These are phyloP conservation scores for Protonibea diacanthus DNA, from an alignment of 2,797 vertebrate genomes.

Conservation along the genomic window DNA sequence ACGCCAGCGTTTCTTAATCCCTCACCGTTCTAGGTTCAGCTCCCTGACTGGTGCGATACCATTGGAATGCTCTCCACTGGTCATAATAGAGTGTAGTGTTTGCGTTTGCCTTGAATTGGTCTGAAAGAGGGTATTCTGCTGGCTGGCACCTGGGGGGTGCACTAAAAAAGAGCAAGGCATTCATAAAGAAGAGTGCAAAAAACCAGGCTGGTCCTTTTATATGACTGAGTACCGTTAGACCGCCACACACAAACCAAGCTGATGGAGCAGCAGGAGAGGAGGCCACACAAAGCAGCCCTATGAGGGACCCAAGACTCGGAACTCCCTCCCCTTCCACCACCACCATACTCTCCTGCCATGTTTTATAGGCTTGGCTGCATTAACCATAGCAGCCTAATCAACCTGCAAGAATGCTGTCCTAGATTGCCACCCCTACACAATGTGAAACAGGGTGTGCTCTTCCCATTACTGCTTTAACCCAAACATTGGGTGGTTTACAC, in stretches of 20 bases:
- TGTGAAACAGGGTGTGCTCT: slow-evolving; percentile 62
- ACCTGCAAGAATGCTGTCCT: slow-evolving; percentile 82
- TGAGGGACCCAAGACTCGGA: slow-evolving; percentile 70
- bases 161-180: slow-evolving; percentile 84
- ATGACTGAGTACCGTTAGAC: slow-evolving; percentile 73
- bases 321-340: slow-evolving; percentile 66
- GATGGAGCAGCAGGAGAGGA: slow-evolving; percentile 84
- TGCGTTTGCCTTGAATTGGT: slow-evolving; percentile 81
- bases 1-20: slow-evolving; percentile 69
- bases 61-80: slow-evolving; percentile 80
- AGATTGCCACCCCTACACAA: slow-evolving; percentile 69
- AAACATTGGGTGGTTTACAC: slow-evolving; percentile 56
- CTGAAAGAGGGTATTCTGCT: slow-evolving; percentile 83
- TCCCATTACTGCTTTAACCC: slow-evolving; percentile 75
- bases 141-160: slow-evolving; percentile 79
- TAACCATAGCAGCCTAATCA: slow-evolving; percentile 86
- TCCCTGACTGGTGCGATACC: slow-evolving; percentile 72
- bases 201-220: slow-evolving; percentile 81
- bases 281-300: slow-evolving; percentile 82
- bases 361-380: slow-evolving; percentile 85
- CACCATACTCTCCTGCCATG: slow-evolving; percentile 74
- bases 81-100: slow-evolving; percentile 83
- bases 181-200: slow-evolving; percentile 83
- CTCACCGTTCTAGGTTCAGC: slow-evolving; percentile 65
- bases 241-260: slow-evolving; percentile 84